Conservation (phyloP, 2,113 vertebrate species). For the Phrynosoma platyrhinos region DNA sequence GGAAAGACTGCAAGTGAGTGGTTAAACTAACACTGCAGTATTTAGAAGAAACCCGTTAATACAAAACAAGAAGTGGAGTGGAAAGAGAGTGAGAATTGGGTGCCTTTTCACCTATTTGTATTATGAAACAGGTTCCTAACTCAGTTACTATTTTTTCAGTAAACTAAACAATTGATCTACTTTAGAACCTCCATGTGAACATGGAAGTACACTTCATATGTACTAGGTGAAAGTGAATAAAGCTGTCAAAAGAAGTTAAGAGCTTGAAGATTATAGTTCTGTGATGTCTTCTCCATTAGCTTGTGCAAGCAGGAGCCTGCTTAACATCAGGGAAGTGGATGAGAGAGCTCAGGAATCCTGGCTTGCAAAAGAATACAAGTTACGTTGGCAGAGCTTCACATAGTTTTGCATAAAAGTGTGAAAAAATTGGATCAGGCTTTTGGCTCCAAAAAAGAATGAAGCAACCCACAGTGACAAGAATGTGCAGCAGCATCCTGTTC, state of each 20-base stretch:
- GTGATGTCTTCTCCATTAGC: constrained; percentile 15
- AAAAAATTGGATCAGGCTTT: constrained; percentile 39
- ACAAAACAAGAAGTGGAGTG: neutral
- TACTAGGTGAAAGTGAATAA: constrained; percentile 26
- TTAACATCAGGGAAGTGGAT: constrained; percentile 33
- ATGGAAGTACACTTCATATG: constrained; percentile 14
- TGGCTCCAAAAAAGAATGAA: constrained; percentile 37
- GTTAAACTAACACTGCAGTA: neutral
- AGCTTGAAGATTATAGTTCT: constrained; percentile 11
- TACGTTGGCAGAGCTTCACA: constrained; percentile 38
- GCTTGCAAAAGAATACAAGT: constrained; percentile 27
- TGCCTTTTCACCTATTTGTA: neutral
- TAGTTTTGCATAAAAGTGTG: constrained; percentile 46
- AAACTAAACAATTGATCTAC: neutral
- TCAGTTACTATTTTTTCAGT: neutral
- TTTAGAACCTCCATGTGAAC: neutral
- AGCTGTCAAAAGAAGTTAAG: constrained; percentile 7
- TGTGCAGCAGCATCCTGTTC: constrained; percentile 42
- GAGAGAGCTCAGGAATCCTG: constrained; percentile 25
- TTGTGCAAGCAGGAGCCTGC: constrained; percentile 25
- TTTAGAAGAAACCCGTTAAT: neutral
- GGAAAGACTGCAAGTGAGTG: no score
- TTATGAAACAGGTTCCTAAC: neutral
- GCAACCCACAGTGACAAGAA: constrained; percentile 46
- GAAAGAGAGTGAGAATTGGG: neutral